phyloP scores from a whole-genome alignment of 2,113 vertebrate genomes.

The Burhinus bistriatus region DNA sequence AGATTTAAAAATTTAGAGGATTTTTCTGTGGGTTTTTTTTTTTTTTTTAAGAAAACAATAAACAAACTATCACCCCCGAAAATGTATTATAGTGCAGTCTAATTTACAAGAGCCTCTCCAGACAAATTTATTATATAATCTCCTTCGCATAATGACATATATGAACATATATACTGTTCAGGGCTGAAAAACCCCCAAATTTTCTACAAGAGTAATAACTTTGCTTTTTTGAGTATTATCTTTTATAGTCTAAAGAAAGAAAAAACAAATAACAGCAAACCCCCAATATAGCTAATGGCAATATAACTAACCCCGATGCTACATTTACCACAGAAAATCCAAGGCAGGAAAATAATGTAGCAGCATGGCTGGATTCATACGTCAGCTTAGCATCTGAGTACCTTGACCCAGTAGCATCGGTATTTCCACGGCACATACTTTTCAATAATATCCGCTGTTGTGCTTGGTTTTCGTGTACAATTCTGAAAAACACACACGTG shows the following conservation, averaged over 20 bases:
- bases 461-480: background rate
- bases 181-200: background rate
- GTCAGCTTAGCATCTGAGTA: background rate
- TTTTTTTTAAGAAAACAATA: background rate
- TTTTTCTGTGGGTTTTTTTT: background rate
- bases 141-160: background rate
- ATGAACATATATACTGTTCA: background rate
- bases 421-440: background rate
- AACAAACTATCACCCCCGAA: background rate
- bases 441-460: background rate
- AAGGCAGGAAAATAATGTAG: background rate
- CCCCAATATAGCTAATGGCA: background rate
- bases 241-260: background rate
- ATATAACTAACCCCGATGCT: background rate
- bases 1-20: background rate
- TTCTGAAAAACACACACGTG: background rate
- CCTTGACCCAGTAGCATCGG: background rate
- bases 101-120: background rate
- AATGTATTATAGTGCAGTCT: background rate
- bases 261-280: background rate
- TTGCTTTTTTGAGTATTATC: background rate
- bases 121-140: background rate
- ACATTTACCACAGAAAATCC: background rate
- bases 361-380: background rate
- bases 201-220: background rate